Evolutionary conservation across 2,113 vertebrate species (phyloP), one percentile per base, ranked within the genome.

Genomic region (Columba livia): DNA sequence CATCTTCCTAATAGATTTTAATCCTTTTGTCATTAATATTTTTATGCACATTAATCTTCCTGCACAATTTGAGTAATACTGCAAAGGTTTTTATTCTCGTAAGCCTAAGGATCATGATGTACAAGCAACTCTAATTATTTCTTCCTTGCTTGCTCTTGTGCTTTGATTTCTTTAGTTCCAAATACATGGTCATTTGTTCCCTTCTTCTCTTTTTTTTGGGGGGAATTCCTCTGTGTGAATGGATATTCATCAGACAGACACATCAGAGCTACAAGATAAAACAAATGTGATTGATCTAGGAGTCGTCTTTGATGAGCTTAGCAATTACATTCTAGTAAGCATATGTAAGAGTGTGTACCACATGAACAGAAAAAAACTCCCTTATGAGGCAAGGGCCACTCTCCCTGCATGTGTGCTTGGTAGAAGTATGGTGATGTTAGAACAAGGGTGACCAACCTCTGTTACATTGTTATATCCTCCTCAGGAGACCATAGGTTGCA

Each of bases 231-330:
- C 12, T 28, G 2, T 31, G 38, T 17, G 29, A 42, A 60, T 42
- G 9, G 15, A 24, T 32, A 15, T 53, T 79, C 5, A 57, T 3
- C 19, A 73, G 17, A 51, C 14, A 53, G 8, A 47, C 12, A n/a
- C 4, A 36, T 26, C 17, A 31, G 14, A 77, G 6, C 5, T n/a
- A 15, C 6, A 88, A 5, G 9, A 50, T 56, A 85, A 85, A 79
- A 51, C 3, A 9, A 79, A 51, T 3, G 9, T 3, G 3, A 24
- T 10, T 0, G 1, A 42, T 42, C 24, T 61, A 15, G 24, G 79
- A 86, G 6, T 4, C 0, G 1, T 14, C 36, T 77, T 72, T 40
- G 28, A 8, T 58, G 21, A 82, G 53, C 6, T n/a, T 66, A 62
- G 6, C 13, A 28, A 23, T 85, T 57, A 11, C 14, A 31, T n/a